Evolutionary conservation across 2,888 invertebrate species (phyloP), one percentile per base, ranked within the genome.

Genomic region (Sipha maydis): DNA sequence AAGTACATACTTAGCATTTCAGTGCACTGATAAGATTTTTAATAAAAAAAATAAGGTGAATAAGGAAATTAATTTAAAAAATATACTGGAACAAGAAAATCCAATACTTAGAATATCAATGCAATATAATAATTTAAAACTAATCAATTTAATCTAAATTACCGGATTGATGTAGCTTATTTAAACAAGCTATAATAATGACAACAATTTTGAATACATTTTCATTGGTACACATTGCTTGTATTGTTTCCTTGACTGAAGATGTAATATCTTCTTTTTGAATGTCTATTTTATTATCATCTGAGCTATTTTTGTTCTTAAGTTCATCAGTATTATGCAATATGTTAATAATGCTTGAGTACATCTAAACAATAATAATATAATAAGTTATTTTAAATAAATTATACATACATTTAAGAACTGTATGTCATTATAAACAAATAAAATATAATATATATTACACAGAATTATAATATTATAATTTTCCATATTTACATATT

Each of bases 171-270:
- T 75, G 75, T 73, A 88, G 28, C 9, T 88, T 88, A 21, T 73
- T 80, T 75, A 88, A 80, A 17, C 73, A 88, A 67, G 86, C 80
- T 61, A 80, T 88, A 61, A 88, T 61, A n/a, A 75, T 80, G 41
- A 88, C 31, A 41, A 73, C 38, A 80, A 88, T 79, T 75, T 88
- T 88, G 56, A 88, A 88, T 31, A 80, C 9, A 73, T 88, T 73
- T 61, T 88, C 80, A 80, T 75, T 88, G 56, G 1, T 82, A 0
- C 67, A 61, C 17, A 73, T 82, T 1, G 25, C 28, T 41, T 71
- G n/a, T 56, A 86, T 7, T 71, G 48, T 79, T 4, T 86, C 75
- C 14, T 54, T 71, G 28, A 38, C 56, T 71, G n/a, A 54, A 34
- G 34, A 3, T 61, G 34, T 0, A 34, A 28, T 41, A 79, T 71